Evolutionary conservation across 1,140 invertebrate species (phyloP).

Genomic region (Wasmannia auropunctata): DNA sequence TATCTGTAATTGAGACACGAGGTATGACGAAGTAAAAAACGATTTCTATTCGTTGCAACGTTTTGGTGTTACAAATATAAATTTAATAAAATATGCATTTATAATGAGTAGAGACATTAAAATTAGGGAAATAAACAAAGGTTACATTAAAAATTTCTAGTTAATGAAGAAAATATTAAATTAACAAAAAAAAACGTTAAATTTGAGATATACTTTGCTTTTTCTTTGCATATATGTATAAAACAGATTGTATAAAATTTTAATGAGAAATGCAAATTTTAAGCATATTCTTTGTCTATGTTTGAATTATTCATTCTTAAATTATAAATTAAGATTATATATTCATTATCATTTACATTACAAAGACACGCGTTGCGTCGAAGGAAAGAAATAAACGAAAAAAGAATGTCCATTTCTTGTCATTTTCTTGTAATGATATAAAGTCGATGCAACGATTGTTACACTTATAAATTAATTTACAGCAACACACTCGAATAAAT

Average conservation of each 20-base stretch:
- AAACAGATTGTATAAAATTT: neutral
- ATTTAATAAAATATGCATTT: neutral
- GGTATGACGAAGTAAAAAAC: neutral
- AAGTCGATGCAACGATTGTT: neutral
- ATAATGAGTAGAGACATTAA: neutral
- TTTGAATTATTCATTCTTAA: neutral
- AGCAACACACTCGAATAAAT: neutral
- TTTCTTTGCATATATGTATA: neutral
- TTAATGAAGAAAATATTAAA: neutral
- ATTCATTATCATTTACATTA: conserved; percentile 16
- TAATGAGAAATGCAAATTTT: neutral
- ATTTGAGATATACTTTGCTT: neutral
- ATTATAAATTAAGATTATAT: conserved; percentile 22
- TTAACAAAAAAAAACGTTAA: too few relatives aligned
- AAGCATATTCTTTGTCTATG: neutral
- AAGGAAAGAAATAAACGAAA: neutral
- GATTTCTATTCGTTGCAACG: neutral
- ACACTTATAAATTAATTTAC: neutral
- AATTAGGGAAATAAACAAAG: neutral
- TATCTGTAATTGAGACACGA: neutral
- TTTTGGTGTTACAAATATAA: neutral
- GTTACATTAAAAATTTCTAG: neutral
- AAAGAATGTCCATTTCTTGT: neutral
- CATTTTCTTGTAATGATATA: neutral
- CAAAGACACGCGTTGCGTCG: neutral